Base-by-base conservation (phyloP, 1,140 invertebrate genomes). In the Drosophila littoralis region DNA sequence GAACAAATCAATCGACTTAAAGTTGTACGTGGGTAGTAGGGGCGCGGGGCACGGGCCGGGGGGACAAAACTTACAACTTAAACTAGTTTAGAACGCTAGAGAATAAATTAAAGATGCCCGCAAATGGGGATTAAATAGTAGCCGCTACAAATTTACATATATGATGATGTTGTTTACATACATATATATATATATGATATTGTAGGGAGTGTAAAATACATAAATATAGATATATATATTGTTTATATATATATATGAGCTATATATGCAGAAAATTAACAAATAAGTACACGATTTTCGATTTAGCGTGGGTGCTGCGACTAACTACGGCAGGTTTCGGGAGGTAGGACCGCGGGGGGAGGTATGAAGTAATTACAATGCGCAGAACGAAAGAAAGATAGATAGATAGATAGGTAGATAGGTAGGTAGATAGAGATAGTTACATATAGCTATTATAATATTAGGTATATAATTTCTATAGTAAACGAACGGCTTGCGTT, bases 251-350 rank as follows among this genome's bases (percentile, higher is more conserved):
- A 57, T 75, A 7, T 35, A 9, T 3, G 17, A 10, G 33, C 13
- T 59, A 17, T 59, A 59, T 46, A 46, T 46, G 67, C 70, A 88
- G 64, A 74, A 68, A 81, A 77, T 79, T 63, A 79, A 86, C 83
- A 66, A 88, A 88, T 86, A 86, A 86, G 83, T 86, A 86, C 83
- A 86, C 72, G 68, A 79, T 88, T 86, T 75, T 79, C 74, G 63
- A 88, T 83, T 77, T 84, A 84, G 69, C 81, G 80, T 33, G 42
- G 22, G 10, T n/a, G n/a, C 67, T 75, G 73, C 73, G 58, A 71
- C 76, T 79, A 79, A 79, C 76, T 79, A 79, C 55, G 76, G 61
- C 67, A 75, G 46, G 48, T 48, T 8, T 48, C 45, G 66, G 54
- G 64, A 67, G 75, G 57, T 59, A 57, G 55, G 22, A 60, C 17